Percentiles rank a stretch among this genome's conserved stretches.
Evolutionary conservation across 2,113 vertebrate genomes (phyloP).

Genomic region (Romanogobio albipinnatus): DNA sequence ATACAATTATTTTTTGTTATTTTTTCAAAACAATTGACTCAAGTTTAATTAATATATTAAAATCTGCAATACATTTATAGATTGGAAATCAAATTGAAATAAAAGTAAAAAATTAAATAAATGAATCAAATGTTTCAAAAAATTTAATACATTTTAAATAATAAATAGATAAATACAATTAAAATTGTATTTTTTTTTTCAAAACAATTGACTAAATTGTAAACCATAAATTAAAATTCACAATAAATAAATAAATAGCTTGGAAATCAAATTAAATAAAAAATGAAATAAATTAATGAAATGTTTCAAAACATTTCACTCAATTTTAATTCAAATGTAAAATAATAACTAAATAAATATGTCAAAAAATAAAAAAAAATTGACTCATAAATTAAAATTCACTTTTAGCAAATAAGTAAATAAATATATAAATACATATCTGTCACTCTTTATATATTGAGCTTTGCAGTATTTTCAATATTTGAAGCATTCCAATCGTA

Average conservation of each 20-base stretch:
- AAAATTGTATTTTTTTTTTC: not conserved
- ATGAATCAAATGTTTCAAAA: too few relatives aligned
- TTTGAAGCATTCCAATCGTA: too few relatives aligned
- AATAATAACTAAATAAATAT: not conserved
- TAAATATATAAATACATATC: too few relatives aligned
- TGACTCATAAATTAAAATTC: too few relatives aligned
- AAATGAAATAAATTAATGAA: not conserved
- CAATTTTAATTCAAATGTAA: not conserved
- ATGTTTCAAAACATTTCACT: not conserved
- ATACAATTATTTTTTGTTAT: too few relatives aligned
- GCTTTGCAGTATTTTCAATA: too few relatives aligned
- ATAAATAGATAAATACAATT: not conserved
- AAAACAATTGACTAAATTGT: not conserved
- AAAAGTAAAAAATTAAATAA: too few relatives aligned
- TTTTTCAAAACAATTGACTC: too few relatives aligned
- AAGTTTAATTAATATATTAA: not conserved
- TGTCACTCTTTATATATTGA: too few relatives aligned
- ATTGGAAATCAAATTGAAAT: too few relatives aligned
- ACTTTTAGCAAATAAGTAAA: too few relatives aligned
- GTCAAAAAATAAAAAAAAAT: too few relatives aligned
- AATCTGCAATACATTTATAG: not conserved
- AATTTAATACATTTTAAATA: not conserved
- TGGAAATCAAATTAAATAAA: not conserved
- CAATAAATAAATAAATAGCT: not conserved
- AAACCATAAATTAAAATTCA: not conserved